Percentiles rank a stretch among this genome's conserved stretches.
These are phyloP conservation scores for Armadillidium nasatum DNA, from an alignment of 1,140 invertebrate genomes.

Conservation along the genomic window DNA sequence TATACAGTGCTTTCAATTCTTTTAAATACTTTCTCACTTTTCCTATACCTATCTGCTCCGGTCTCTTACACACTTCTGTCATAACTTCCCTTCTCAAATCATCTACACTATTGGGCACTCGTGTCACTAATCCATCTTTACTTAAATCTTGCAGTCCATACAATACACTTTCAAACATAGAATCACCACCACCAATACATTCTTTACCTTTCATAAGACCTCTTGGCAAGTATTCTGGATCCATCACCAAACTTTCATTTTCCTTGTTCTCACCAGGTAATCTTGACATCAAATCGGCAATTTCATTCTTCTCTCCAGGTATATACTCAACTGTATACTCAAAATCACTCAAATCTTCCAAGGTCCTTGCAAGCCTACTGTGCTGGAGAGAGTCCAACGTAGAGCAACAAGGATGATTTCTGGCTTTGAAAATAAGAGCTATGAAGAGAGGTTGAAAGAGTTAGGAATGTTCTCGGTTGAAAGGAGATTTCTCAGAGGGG, in stretches of 20 bases:
- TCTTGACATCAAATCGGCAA: not conserved
- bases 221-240: too few relatives aligned
- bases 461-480: too few relatives aligned
- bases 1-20: not conserved
- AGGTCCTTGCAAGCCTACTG: not conserved
- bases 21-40: not conserved
- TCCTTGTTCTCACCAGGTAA: not conserved
- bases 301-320: constrained; percentile 17
- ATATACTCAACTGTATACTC: not conserved
- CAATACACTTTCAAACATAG: constrained; percentile 10
- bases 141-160: not conserved
- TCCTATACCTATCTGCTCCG: not conserved
- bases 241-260: too few relatives aligned
- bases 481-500: too few relatives aligned
- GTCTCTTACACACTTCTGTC: not conserved
- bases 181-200: not conserved
- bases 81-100: not conserved
- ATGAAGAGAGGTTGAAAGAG: too few relatives aligned
- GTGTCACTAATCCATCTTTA: not conserved
- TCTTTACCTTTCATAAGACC: too few relatives aligned
- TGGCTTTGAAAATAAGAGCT: too few relatives aligned
- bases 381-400: too few relatives aligned
- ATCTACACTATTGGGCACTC: not conserved
- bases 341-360: constrained; percentile 23
- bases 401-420: too few relatives aligned